Conservation (phyloP, 1,140 invertebrate species). For the Dysdera silvatica region DNA sequence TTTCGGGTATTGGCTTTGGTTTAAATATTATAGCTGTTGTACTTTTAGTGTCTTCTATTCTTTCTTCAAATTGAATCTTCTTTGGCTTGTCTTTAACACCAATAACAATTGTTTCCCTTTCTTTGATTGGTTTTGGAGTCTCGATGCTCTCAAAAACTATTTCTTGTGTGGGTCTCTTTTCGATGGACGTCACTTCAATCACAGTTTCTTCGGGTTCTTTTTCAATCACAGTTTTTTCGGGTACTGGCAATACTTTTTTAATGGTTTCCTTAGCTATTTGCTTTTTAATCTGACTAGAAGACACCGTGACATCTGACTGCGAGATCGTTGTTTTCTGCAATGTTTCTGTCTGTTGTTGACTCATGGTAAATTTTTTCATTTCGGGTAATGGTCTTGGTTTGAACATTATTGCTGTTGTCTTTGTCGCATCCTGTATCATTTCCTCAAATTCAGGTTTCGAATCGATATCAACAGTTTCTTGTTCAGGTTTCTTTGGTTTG, state of each 20-base stretch:
- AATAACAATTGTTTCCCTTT: slow-evolving; percentile 14
- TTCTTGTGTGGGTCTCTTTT: slow-evolving; percentile 9
- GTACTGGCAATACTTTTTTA: slow-evolving; percentile 12
- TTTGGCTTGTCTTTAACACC: background rate
- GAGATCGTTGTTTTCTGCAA: too few species aligned
- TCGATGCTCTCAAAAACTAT: slow-evolving; percentile 6
- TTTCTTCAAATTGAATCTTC: too few species aligned
- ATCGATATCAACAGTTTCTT: background rate
- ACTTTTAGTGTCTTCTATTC: background rate
- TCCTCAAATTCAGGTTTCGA: background rate
- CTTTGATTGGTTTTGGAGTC: slow-evolving; percentile 4
- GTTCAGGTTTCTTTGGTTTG: too few species aligned
- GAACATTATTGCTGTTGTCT: too few species aligned
- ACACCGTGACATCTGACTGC: background rate
- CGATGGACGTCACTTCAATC: slow-evolving; percentile 23
- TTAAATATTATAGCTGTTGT: too few species aligned
- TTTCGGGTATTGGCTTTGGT: background rate
- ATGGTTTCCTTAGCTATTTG: slow-evolving; percentile 31
- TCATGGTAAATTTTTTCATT: background rate
- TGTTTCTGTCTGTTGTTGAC: background rate
- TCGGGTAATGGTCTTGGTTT: background rate
- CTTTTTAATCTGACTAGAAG: slow-evolving; percentile 4
- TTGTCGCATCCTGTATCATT: background rate
- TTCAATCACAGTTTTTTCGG: slow-evolving; percentile 15
- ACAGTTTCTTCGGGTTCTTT: slow-evolving; percentile 22